A percentile compares a stretch with the other conserved stretches of the same genome.
phyloP scores from a whole-genome alignment of 2,113 vertebrate genomes.

The Dipodomys ordii region DNA sequence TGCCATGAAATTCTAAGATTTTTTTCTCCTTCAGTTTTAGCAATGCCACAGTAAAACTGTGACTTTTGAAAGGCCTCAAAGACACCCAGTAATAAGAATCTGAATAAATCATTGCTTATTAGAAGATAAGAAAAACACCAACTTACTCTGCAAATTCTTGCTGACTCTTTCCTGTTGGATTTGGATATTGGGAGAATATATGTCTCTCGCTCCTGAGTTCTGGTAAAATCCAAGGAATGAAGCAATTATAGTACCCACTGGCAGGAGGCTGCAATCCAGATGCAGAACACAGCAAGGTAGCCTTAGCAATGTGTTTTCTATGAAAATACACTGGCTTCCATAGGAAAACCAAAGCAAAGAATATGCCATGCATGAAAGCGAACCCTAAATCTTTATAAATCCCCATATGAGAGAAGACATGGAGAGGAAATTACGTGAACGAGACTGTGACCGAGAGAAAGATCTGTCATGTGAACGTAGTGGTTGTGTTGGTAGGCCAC shows the following conservation, averaged over 20 bases:
- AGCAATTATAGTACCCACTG: background rate
- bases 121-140: background rate
- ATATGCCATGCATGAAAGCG: conserved; percentile 19
- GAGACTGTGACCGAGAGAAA: conserved; percentile 21
- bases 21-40: conserved; percentile 25
- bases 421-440: conserved; percentile 38
- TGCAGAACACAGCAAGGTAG: background rate
- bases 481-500: background rate
- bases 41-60: background rate
- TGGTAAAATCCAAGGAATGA: conserved; percentile 45
- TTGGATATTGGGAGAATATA: background rate
- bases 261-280: conserved; percentile 28
- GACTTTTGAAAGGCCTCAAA: conserved; percentile 11
- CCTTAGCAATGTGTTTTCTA: conserved; percentile 55
- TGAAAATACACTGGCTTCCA: conserved; percentile 71
- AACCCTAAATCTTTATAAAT: conserved; percentile 63
- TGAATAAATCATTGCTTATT: conserved; percentile 18
- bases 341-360: conserved; percentile 58
- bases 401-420: background rate
- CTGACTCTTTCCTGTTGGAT: background rate
- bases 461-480: background rate
- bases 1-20: background rate
- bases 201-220: conserved; percentile 2
- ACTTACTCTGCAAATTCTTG: background rate
- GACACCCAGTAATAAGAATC: background rate